Conservation (phyloP, 2,113 vertebrate species). For the Elachura formosa region DNA sequence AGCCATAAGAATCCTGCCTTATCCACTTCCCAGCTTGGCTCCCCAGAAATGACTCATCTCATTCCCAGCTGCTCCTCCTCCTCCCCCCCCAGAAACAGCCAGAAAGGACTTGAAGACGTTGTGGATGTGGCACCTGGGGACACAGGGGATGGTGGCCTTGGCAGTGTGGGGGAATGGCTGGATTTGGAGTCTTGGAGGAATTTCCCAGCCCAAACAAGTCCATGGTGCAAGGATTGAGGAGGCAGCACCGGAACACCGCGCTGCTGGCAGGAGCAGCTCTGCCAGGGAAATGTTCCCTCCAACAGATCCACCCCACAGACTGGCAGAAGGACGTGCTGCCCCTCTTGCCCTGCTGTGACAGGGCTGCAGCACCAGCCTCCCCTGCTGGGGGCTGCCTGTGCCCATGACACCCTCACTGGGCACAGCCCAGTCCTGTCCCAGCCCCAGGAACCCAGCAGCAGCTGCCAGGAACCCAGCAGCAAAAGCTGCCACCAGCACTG, state of each 20-base stretch:
- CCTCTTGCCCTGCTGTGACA: neutral
- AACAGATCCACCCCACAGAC: neutral
- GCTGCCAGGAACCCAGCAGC: neutral
- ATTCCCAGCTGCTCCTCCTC: neutral
- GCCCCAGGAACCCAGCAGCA: fast-evolving
- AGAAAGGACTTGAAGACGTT: neutral
- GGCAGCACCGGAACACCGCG: fast-evolving
- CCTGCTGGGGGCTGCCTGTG: fast-evolving
- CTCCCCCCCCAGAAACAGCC: neutral
- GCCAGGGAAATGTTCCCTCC: neutral
- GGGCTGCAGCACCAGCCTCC: neutral
- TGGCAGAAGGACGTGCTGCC: fast-evolving
- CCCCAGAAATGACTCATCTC: slow-evolving; percentile 25
- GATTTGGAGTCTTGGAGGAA: neutral
- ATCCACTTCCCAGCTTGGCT: neutral
- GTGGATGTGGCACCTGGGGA: neutral
- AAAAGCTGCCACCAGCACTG: neutral
- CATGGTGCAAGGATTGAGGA: fast-evolving
- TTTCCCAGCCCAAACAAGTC: neutral
- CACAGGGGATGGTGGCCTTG: neutral
- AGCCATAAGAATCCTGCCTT: neutral
- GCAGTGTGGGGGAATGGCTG: neutral
- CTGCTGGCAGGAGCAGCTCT: fast-evolving
- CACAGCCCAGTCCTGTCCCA: neutral
- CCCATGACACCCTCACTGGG: fast-evolving